Conservation (phyloP, 2,888 invertebrate species). For the Digitonthophagus gazella region DNA sequence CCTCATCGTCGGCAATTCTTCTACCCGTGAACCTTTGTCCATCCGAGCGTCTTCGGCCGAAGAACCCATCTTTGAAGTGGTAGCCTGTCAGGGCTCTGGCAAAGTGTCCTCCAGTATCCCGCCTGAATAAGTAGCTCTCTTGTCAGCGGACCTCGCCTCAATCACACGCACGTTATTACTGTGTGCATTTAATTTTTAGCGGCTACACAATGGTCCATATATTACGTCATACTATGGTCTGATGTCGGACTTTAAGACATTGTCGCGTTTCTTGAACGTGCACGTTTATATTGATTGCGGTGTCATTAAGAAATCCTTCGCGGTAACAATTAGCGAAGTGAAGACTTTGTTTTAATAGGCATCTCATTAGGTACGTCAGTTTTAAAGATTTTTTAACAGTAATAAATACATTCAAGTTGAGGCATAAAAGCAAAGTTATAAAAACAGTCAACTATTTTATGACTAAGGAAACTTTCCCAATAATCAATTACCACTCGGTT, state of each 20-base stretch:
- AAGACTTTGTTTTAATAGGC: neutral
- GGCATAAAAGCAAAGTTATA: neutral
- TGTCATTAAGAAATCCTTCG: neutral
- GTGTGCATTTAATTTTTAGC: conserved; percentile 45
- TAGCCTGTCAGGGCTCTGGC: conserved; percentile 41
- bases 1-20: neutral
- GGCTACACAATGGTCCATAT: conserved; percentile 49
- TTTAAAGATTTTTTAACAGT: neutral
- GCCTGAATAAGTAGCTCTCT: conserved; percentile 47
- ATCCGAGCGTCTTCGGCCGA: neutral
- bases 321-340: neutral
- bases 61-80: conserved; percentile 23
- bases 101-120: conserved; percentile 44
- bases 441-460: neutral
- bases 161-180: conserved; percentile 49
- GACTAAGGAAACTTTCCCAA: neutral
- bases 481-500: neutral
- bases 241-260: neutral
- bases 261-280: neutral
- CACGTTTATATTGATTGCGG: neutral
- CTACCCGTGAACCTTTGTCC: neutral
- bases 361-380: too few species aligned
- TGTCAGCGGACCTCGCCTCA: conserved; percentile 45
- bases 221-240: conserved; percentile 41
- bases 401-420: neutral